Evolutionary conservation across 1,140 invertebrate species (phyloP).

Genomic region (Onthophagus taurus): DNA sequence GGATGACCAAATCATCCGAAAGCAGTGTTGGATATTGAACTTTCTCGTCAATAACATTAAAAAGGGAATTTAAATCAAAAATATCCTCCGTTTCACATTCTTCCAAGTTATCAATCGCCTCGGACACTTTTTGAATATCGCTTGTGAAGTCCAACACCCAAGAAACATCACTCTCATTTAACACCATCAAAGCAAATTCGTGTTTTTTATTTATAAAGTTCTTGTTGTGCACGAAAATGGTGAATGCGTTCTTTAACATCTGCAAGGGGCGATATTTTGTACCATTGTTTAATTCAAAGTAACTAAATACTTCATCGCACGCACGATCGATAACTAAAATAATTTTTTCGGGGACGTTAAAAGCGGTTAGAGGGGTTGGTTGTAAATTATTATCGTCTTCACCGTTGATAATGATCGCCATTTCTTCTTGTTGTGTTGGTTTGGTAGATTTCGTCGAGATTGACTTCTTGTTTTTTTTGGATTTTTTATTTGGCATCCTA

Average conservation of each 20-base stretch:
- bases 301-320: constrained; percentile 47
- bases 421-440: too few species aligned
- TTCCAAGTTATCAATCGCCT: constrained; percentile 45
- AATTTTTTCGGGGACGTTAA: constrained; percentile 53
- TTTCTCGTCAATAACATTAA: constrained; percentile 45
- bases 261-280: constrained; percentile 47
- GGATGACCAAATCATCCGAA: constrained; percentile 28
- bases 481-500: too few species aligned
- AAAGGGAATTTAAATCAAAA: constrained; percentile 50
- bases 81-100: constrained; percentile 43
- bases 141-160: constrained; percentile 56
- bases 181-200: constrained; percentile 55
- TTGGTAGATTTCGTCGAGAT: too few species aligned
- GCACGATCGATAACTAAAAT: constrained; percentile 58
- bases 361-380: constrained; percentile 34
- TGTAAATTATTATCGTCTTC: not conserved
- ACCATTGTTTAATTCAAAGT: constrained; percentile 48
- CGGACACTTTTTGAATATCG: constrained; percentile 49
- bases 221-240: constrained; percentile 58
- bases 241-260: constrained; percentile 53
- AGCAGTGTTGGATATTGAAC: constrained; percentile 41
- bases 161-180: constrained; percentile 44
- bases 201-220: constrained; percentile 50
- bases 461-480: too few species aligned
- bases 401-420: not conserved